Evolutionary conservation across 1,140 invertebrate species (phyloP).

Genomic region (Chymomyza costata): DNA sequence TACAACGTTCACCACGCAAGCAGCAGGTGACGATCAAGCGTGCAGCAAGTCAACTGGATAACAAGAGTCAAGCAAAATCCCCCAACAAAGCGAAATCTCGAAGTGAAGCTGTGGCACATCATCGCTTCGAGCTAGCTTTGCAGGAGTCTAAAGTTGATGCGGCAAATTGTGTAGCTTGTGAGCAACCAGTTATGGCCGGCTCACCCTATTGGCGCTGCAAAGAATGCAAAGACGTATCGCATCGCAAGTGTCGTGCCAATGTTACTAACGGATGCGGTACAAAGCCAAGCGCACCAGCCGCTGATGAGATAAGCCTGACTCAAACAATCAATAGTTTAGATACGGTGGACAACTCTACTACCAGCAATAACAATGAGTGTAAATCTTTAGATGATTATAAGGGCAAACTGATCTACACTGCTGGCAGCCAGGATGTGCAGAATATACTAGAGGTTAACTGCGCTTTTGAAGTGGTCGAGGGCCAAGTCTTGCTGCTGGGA

Average conservation of each 20-base stretch:
- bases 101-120: slow-evolving; percentile 35
- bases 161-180: slow-evolving; percentile 43
- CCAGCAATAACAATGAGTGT: slow-evolving; percentile 4
- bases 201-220: slow-evolving; percentile 67
- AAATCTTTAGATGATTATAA: slow-evolving; percentile 31
- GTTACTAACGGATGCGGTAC: slow-evolving; percentile 44
- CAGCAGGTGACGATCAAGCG: slow-evolving; percentile 36
- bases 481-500: slow-evolving; percentile 59
- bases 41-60: slow-evolving; percentile 38
- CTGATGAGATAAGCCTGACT: slow-evolving; percentile 18
- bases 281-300: slow-evolving; percentile 16
- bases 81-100: slow-evolving; percentile 6
- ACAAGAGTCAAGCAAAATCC: slow-evolving; percentile 19
- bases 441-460: slow-evolving; percentile 58
- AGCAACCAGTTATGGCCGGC: slow-evolving; percentile 42
- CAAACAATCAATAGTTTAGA: slow-evolving; percentile 37
- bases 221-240: slow-evolving; percentile 58
- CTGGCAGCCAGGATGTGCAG: slow-evolving; percentile 6
- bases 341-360: slow-evolving; percentile 22
- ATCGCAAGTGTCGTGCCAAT: slow-evolving; percentile 60
- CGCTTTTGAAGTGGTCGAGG: slow-evolving; percentile 59
- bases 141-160: slow-evolving; percentile 38
- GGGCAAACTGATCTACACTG: slow-evolving; percentile 46
- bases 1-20: slow-evolving; percentile 44
- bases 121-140: slow-evolving; percentile 65